Base-by-base conservation (phyloP, 1,140 invertebrate species). In the Achroia grisella region DNA sequence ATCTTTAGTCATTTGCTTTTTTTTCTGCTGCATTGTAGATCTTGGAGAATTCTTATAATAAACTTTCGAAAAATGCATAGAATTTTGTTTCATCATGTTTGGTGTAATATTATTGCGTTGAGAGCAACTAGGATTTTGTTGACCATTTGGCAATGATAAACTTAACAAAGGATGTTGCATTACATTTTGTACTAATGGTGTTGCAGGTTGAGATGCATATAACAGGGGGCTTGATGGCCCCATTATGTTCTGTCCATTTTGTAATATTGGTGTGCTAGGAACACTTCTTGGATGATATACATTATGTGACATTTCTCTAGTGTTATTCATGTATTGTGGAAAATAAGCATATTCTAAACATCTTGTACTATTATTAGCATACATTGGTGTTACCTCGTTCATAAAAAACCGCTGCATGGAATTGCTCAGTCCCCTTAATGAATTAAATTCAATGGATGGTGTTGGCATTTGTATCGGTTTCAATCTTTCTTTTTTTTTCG, bases 161-260 rank as follows among this genome's bases (percentile, higher is more conserved):
- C 44, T 56, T 6, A 67, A 36, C 40, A 71, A 48, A 39, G 67
- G 74, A 56, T 85, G 81, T 61, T 85, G 77, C 56, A 82, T 56
- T 14, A 64, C 67, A 75, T 85, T 85, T 56, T 85, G 71, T n/a
- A 80, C 50, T 57, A 56, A 83, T 48, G 71, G 71, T 15, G 62
- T 65, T 29, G 43, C 62, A 28, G 54, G 57, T 34, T 68, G 60
- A 35, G 46, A 43, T 34, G 48, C 52, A 11, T 43, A 11, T 29
- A 52, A 6, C 35, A 69, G 52, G 34, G 70, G 53, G 45, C 52
- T 62, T 15, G 62, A 62, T 23, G 49, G 51, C 40, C 50, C 66
- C 10, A 33, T 33, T 34, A 53, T 48, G 15, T 47, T 31, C 45
- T 51, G 40, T 12, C 47, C 10, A 23, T 36, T 27, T 36, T 74